These are phyloP conservation scores for Sebastes cheni DNA, from an alignment of 2,797 vertebrate genomes.

Conservation along the genomic window DNA sequence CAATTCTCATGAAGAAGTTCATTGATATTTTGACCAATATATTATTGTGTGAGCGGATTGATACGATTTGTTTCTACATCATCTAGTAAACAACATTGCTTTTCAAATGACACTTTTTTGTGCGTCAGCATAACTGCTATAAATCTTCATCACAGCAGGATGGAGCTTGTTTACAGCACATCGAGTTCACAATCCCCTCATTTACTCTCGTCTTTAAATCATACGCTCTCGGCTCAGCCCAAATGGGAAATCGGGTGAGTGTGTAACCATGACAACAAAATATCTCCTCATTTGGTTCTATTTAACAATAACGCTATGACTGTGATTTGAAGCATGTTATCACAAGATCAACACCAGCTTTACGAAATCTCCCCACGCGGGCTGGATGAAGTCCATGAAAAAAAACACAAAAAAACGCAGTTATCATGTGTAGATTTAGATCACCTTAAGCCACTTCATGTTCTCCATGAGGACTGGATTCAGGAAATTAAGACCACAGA, in stretches of 20 bases:
- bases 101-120: neutral
- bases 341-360: conserved; percentile 11
- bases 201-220: neutral
- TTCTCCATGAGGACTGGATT: conserved; percentile 29
- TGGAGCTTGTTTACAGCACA: neutral
- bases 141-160: neutral
- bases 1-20: neutral
- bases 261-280: conserved; percentile 19
- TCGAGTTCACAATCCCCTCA: neutral
- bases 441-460: neutral
- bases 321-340: conserved; percentile 10
- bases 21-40: neutral
- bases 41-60: neutral
- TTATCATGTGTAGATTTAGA: neutral
- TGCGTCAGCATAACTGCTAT: neutral
- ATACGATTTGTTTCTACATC: neutral
- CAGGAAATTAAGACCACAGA: conserved; percentile 30
- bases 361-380: neutral
- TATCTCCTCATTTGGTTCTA: conserved; percentile 29
- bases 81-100: neutral
- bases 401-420: neutral
- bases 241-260: neutral
- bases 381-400: neutral
- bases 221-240: neutral
- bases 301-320: conserved; percentile 2